A percentile compares a stretch with the other conserved stretches of the same genome.
These are phyloP conservation scores for Psophia crepitans DNA, from an alignment of 2,113 vertebrate genomes.

Conservation along the genomic window DNA sequence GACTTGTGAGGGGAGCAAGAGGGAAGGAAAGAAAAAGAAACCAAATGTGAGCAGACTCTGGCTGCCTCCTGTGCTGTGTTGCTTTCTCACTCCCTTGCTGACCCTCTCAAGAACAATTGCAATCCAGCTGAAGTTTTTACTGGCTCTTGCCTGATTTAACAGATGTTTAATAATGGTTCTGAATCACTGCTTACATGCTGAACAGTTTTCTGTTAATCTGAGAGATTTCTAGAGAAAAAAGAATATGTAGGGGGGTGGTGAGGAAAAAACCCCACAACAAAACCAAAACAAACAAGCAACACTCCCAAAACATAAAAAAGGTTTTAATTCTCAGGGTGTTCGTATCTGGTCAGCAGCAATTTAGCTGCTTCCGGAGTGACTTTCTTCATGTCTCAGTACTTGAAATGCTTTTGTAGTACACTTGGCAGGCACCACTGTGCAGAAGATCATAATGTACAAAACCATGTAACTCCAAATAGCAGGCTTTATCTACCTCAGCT, in stretches of 20 bases:
- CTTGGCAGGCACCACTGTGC: background rate
- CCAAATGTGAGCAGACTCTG: background rate
- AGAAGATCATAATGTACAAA: slow-evolving; percentile 10
- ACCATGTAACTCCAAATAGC: background rate
- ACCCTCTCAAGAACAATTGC: slow-evolving; percentile 22
- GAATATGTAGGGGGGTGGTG: background rate
- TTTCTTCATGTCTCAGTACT: background rate
- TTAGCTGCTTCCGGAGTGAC: background rate
- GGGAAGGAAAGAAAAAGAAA: background rate
- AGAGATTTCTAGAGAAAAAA: background rate
- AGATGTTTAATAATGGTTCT: slow-evolving; percentile 49
- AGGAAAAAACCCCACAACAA: background rate
- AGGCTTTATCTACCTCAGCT: background rate
- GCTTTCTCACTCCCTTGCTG: slow-evolving; percentile 4
- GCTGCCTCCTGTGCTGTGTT: slow-evolving; percentile 2
- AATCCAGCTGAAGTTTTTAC: slow-evolving; percentile 52
- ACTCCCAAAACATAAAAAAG: background rate
- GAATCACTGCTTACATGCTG: background rate
- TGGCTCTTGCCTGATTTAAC: slow-evolving; percentile 1
- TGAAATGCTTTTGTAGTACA: slow-evolving; percentile 9
- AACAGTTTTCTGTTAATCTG: background rate
- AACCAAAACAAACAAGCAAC: background rate
- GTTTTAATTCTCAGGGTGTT: background rate
- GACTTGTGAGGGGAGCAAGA: background rate
- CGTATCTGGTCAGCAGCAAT: background rate